A percentile compares a stretch with the other conserved stretches of the same genome.
phyloP scores from a whole-genome alignment of 2,888 invertebrate genomes.

The Sesamia inferens region DNA sequence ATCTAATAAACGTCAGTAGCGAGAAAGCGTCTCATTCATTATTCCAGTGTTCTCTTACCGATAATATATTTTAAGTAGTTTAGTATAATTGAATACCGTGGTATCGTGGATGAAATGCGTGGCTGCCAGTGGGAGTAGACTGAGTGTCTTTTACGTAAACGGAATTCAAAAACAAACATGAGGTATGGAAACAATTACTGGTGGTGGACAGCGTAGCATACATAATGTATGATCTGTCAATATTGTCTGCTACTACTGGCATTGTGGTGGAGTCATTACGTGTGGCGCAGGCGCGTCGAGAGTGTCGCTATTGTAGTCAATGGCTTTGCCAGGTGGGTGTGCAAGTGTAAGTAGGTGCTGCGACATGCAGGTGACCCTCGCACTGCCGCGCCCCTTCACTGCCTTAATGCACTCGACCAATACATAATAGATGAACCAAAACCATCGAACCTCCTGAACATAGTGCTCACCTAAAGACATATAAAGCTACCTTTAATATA shows the following conservation, averaged over 20 bases:
- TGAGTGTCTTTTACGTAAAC: slow-evolving; percentile 66
- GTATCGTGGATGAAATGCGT: slow-evolving; percentile 58
- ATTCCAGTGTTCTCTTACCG: slow-evolving; percentile 71
- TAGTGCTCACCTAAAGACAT: background rate
- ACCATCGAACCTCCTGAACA: background rate
- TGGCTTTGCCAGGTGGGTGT: slow-evolving; percentile 86
- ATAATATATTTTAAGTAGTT: slow-evolving; percentile 74
- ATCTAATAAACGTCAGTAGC: slow-evolving; percentile 88
- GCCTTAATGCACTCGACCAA: slow-evolving; percentile 26
- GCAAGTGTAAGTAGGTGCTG: slow-evolving; percentile 83
- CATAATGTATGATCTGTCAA: slow-evolving; percentile 83
- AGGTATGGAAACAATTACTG: slow-evolving; percentile 78
- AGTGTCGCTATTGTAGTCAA: slow-evolving; percentile 87
- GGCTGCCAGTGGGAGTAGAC: slow-evolving; percentile 42
- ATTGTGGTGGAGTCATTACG: slow-evolving; percentile 83
- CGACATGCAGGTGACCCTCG: slow-evolving; percentile 78
- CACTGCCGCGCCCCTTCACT: slow-evolving; percentile 59
- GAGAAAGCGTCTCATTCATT: slow-evolving; percentile 83
- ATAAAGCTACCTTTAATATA: background rate
- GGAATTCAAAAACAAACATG: slow-evolving; percentile 71
- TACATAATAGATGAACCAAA: background rate
- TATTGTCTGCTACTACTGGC: slow-evolving; percentile 84
- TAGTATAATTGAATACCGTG: slow-evolving; percentile 65
- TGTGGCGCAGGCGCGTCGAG: slow-evolving; percentile 77
- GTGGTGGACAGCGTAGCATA: slow-evolving; percentile 74